Conservation (phyloP, 2,113 vertebrate species). For the Cyphomyrus plagiostoma region DNA sequence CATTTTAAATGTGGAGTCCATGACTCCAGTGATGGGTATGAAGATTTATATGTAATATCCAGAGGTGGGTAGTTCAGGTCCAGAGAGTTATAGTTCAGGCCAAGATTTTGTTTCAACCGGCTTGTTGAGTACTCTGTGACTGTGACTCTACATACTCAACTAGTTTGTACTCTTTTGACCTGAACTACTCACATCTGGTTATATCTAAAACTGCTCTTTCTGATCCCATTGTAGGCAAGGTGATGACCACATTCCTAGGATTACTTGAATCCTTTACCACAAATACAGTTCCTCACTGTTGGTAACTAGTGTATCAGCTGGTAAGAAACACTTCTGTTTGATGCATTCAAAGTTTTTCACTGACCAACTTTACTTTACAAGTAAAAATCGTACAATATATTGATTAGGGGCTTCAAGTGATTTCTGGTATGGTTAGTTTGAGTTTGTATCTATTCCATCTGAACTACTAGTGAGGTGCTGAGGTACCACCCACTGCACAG, state of each 20-base stretch:
- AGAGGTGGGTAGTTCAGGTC: not conserved
- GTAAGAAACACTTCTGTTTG: not conserved
- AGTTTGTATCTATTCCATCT: not conserved
- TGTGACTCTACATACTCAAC: not conserved
- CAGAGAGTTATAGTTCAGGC: not conserved
- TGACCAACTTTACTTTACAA: not conserved
- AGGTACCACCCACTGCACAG: too few species aligned
- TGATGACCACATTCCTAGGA: not conserved
- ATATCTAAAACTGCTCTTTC: not conserved
- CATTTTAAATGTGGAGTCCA: not conserved
- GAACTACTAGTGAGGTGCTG: too few species aligned
- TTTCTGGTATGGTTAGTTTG: not conserved
- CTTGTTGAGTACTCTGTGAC: not conserved
- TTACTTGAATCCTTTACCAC: not conserved
- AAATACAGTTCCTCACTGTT: not conserved
- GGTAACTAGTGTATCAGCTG: not conserved
- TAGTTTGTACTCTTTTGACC: not conserved
- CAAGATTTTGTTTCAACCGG: not conserved
- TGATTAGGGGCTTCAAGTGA: not conserved
- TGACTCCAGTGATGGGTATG: not conserved
- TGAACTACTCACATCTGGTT: not conserved
- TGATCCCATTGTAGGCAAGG: not conserved
- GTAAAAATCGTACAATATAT: not conserved
- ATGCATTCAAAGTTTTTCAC: not conserved
- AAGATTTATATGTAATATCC: not conserved